A percentile compares a stretch with the other conserved stretches of the same genome.
Conservation (phyloP, 2,888 invertebrate species). For the Fragum sueziense region DNA sequence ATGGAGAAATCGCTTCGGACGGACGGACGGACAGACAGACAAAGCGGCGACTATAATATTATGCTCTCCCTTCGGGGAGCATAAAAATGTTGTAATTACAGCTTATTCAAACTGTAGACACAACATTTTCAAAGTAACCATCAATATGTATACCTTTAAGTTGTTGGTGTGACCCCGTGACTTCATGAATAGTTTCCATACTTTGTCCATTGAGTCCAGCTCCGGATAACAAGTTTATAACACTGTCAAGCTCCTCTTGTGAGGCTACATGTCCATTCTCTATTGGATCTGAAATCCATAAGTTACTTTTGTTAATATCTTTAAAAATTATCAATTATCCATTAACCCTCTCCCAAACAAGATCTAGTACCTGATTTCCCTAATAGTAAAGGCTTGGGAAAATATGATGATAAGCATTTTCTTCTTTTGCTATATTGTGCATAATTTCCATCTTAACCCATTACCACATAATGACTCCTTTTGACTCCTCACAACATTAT, state of each 20-base stretch:
- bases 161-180: slow-evolving; percentile 41
- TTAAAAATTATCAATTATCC: too few relatives aligned
- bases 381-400: not conserved
- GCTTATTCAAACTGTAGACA: too few relatives aligned
- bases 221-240: slow-evolving; percentile 78
- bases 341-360: too few relatives aligned
- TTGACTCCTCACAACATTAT: not conserved
- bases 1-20: too few relatives aligned
- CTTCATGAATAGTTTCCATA: slow-evolving; percentile 69
- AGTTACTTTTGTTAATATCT: too few relatives aligned
- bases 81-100: too few relatives aligned
- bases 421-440: too few relatives aligned
- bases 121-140: too few relatives aligned
- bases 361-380: not conserved
- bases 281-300: slow-evolving; percentile 3
- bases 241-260: slow-evolving; percentile 79
- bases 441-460: too few relatives aligned
- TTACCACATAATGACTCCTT: not conserved
- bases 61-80: too few relatives aligned
- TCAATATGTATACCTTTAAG: slow-evolving; percentile 32
- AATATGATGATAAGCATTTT: not conserved
- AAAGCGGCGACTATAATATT: too few relatives aligned
- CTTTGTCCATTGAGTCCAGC: slow-evolving; percentile 47
- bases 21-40: too few relatives aligned
- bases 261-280: slow-evolving; percentile 67